Percentiles rank a stretch among this genome's conserved stretches.
Conservation (phyloP, 2,888 invertebrate species). For the Acanthosoma haemorrhoidale region DNA sequence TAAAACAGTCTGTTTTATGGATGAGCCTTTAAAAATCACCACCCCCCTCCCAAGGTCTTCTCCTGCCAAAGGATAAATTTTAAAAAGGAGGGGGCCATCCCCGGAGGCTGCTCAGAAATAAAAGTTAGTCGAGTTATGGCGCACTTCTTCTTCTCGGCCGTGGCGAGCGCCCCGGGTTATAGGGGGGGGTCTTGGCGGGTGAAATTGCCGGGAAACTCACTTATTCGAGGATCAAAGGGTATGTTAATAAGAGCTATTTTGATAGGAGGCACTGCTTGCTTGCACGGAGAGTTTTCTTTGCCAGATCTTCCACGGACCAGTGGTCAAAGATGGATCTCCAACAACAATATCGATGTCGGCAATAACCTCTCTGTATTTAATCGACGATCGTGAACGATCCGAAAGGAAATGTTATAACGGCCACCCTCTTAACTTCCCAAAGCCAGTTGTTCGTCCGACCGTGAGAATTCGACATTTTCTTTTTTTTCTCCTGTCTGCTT, state of each 20-base stretch:
- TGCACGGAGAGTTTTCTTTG: background rate
- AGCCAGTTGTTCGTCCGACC: background rate
- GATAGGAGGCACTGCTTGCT: background rate
- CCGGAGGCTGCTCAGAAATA: background rate
- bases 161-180: background rate
- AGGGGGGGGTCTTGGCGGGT: background rate
- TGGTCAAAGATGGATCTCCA: background rate
- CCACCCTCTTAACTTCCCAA: background rate
- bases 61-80: background rate
- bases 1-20: conserved; percentile 9
- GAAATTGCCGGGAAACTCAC: conserved; percentile 22
- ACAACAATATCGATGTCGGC: background rate
- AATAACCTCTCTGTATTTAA: background rate
- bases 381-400: background rate
- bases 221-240: conserved; percentile 15
- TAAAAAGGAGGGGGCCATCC: conserved; percentile 14
- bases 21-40: background rate
- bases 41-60: too few species aligned
- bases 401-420: background rate
- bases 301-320: background rate
- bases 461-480: too few species aligned
- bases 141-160: background rate
- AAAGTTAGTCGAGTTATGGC: conserved; percentile 20
- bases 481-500: too few species aligned
- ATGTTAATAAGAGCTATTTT: conserved; percentile 23